These are phyloP conservation scores for Myripristis jacobus DNA, from an alignment of 2,797 vertebrate species.

Conservation along the genomic window DNA sequence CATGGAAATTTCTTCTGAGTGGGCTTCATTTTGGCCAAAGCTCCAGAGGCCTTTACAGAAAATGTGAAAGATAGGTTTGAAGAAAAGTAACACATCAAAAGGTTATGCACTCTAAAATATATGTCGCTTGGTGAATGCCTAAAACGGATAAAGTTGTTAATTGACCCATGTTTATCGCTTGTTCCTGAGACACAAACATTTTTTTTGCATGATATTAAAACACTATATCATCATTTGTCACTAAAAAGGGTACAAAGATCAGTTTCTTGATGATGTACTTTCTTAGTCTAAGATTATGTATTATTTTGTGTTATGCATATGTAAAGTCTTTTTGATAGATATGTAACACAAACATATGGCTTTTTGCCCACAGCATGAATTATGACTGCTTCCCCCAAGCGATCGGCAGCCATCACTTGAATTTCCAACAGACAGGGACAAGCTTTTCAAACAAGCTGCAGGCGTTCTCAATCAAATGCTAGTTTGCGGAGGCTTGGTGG, in stretches of 20 bases:
- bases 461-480: not conserved
- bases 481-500: not conserved
- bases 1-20: conserved; percentile 52
- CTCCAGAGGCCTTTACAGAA: not conserved
- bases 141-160: not conserved
- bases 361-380: no score
- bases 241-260: no score
- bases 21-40: conserved; percentile 18
- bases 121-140: not conserved
- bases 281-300: no score
- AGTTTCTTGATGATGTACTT: no score
- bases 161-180: not conserved
- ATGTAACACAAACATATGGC: no score
- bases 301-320: no score
- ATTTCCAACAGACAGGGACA: not conserved
- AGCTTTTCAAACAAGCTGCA: not conserved
- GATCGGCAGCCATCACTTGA: not conserved
- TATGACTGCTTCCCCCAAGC: no score
- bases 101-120: conserved; percentile 3
- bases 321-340: no score
- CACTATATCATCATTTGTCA: no score
- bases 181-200: not conserved
- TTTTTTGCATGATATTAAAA: no score
- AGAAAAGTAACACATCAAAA: not conserved
- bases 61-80: conserved; percentile 12